Conservation (phyloP, 2,888 invertebrate species). For the Adelphocoris suturalis region DNA sequence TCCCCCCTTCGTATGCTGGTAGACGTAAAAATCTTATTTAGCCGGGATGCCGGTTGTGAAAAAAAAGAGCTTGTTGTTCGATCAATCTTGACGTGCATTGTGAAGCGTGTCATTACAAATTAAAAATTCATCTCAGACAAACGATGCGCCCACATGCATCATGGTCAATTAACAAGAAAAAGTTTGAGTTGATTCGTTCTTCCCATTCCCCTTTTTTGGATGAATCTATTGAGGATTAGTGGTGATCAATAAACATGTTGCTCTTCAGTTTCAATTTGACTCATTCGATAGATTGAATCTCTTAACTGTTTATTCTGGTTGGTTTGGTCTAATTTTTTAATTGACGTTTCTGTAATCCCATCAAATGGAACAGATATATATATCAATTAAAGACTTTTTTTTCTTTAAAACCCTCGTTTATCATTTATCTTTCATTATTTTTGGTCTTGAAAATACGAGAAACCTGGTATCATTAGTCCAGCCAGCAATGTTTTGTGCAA, state of each 20-base stretch:
- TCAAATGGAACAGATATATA: too few species aligned
- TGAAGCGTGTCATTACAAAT: slow-evolving; percentile 55
- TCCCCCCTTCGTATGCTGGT: slow-evolving; percentile 63
- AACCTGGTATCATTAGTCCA: too few species aligned
- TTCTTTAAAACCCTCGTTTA: too few species aligned
- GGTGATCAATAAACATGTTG: slow-evolving; percentile 3
- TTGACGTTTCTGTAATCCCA: too few species aligned
- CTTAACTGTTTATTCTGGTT: too few species aligned
- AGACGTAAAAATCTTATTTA: slow-evolving; percentile 67
- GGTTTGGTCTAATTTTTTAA: too few species aligned
- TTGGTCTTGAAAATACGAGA: too few species aligned
- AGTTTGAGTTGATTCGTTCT: slow-evolving; percentile 10
- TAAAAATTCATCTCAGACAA: slow-evolving; percentile 65
- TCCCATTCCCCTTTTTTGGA: neutral
- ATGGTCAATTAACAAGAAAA: slow-evolving; percentile 49
- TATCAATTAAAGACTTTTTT: too few species aligned
- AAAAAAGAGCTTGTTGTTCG: neutral
- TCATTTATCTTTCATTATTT: too few species aligned
- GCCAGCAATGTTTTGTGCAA: too few species aligned
- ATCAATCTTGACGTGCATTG: slow-evolving; percentile 66
- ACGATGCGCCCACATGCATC: slow-evolving; percentile 62
- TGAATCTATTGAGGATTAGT: neutral
- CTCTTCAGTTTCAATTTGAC: slow-evolving; percentile 21
- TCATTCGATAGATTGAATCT: neutral
- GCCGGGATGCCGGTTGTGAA: slow-evolving; percentile 48